Evolutionary conservation across 2,113 vertebrate genomes (phyloP).

Genomic region (Nesoenas mayeri): DNA sequence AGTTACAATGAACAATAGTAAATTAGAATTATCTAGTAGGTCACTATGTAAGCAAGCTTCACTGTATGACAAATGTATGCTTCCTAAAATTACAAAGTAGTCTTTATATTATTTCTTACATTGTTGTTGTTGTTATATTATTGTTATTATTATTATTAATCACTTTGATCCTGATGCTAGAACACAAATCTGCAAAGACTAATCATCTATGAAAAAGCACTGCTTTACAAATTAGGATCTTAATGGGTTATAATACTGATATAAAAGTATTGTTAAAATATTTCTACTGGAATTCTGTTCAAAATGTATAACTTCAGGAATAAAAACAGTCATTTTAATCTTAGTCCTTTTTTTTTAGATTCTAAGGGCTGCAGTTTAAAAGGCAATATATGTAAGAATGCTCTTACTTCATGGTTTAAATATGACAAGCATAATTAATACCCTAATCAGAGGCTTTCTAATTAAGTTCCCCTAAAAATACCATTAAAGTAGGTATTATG

Average conservation of each 20-base stretch:
- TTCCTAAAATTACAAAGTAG: not conserved
- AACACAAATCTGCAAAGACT: not conserved
- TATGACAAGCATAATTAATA: not conserved
- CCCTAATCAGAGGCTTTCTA: not conserved
- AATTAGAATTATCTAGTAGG: conserved; percentile 33
- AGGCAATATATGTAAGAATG: not conserved
- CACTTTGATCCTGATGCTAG: not conserved
- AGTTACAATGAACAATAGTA: not conserved
- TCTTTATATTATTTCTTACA: not conserved
- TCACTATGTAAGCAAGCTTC: not conserved
- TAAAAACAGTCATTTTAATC: not conserved
- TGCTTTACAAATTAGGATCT: not conserved
- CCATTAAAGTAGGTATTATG: not conserved
- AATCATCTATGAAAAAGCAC: not conserved
- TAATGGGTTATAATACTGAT: not conserved
- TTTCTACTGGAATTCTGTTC: not conserved
- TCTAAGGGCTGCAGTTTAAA: not conserved
- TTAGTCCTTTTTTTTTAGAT: not conserved
- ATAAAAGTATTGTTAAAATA: not conserved
- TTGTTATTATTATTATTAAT: not conserved
- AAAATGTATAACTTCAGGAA: not conserved
- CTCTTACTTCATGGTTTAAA: not conserved
- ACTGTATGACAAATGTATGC: not conserved
- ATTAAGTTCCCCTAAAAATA: not conserved
- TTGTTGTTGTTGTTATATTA: not conserved